Percentiles rank a stretch among this genome's conserved stretches.
Evolutionary conservation across 2,888 invertebrate genomes (phyloP).

Genomic region (Elegia similella): DNA sequence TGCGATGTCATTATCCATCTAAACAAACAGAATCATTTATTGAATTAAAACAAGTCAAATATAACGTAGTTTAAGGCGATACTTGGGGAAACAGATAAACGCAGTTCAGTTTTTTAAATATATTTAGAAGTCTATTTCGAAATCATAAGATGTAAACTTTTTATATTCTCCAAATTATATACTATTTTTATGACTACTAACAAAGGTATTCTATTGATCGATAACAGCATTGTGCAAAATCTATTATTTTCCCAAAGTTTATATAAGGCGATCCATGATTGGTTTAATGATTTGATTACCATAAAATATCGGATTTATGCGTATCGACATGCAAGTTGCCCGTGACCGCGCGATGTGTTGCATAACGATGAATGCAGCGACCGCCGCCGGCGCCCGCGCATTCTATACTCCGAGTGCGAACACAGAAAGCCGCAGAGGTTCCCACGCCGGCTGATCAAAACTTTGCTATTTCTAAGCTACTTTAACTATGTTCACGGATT

Average conservation of each 20-base stretch:
- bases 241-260: conserved; percentile 12
- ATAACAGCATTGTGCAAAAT: conserved; percentile 1
- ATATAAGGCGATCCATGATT: conserved; percentile 24
- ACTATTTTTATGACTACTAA: not conserved
- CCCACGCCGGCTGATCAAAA: conserved; percentile 32
- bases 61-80: no score
- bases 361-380: conserved; percentile 28
- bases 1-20: no score
- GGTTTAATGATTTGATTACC: conserved; percentile 26
- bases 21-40: no score
- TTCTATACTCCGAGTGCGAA: conserved; percentile 2
- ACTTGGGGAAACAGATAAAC: no score
- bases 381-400: conserved; percentile 19
- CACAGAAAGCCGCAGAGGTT: conserved; percentile 37
- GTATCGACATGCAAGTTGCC: conserved; percentile 35
- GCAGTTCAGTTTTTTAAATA: no score
- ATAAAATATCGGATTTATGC: conserved; percentile 33
- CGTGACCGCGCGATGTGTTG: conserved; percentile 45
- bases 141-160: not conserved
- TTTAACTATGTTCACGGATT: not conserved
- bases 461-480: not conserved
- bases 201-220: no score
- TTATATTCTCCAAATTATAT: not conserved
- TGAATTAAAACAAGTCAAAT: no score
- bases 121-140: no score